Percentiles rank a stretch among this genome's conserved stretches.
Conservation (phyloP, 2,888 invertebrate species). For the Saturnia japonica region DNA sequence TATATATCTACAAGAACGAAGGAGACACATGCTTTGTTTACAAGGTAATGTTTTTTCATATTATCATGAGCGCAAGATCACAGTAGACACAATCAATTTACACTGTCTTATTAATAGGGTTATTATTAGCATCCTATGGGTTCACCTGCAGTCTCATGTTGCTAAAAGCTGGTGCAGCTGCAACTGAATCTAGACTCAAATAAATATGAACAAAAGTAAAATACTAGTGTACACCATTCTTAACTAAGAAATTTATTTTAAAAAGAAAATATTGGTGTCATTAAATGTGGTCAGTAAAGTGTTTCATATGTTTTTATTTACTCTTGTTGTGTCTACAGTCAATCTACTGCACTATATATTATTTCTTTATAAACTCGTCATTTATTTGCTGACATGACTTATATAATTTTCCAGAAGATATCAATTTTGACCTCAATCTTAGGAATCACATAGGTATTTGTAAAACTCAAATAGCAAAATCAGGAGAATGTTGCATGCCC, state of each 20-base stretch:
- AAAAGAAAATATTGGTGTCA: neutral
- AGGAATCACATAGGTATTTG: no score
- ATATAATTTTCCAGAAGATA: neutral
- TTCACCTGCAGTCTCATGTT: neutral
- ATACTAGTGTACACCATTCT: neutral
- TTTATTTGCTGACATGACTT: neutral
- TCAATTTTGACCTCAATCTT: no score
- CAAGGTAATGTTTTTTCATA: no score
- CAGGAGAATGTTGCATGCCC: no score
- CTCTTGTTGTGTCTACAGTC: neutral
- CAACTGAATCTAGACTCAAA: neutral
- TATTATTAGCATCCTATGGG: neutral
- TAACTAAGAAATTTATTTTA: neutral
- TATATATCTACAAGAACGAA: no score
- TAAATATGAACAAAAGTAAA: neutral
- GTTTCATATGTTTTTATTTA: neutral
- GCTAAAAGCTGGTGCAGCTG: neutral
- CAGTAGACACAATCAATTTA: conserved; percentile 12
- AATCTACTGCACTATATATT: neutral
- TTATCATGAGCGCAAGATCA: neutral
- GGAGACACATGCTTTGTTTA: neutral
- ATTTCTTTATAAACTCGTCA: neutral
- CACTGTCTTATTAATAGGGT: neutral
- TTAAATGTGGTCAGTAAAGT: neutral
- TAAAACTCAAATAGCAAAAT: no score